Evolutionary conservation across 2,888 invertebrate species (phyloP), one percentile per base, ranked within the genome.

Genomic region (Mythimna vitellina): DNA sequence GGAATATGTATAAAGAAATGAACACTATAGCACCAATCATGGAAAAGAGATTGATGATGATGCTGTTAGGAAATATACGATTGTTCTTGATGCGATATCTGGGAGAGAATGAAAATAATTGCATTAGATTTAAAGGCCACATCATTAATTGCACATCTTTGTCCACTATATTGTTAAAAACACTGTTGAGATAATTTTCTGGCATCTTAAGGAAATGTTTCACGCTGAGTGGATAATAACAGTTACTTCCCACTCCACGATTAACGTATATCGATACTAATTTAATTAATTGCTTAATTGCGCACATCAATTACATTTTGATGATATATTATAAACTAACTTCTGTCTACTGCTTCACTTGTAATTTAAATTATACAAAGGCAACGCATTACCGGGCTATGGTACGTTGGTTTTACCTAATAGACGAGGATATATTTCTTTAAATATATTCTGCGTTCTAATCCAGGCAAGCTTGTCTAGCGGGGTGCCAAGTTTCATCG

Each of bases 121-220:
- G 73, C 46, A 60, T 22, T 5, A 65, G 17, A 22, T 65, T 73
- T 32, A 73, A 54, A 54, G 73, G 73, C 60, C 14, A 9, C 5
- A 73, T 7, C 74, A 65, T 61, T 32, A 42, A 42, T n/a, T 73
- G 65, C 1, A 74, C 42, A n/a, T 73, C 61, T 35, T 62, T 62
- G 32, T 74, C 74, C 17, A 74, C 51, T 0, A 46, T 3, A 73
- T 60, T 74, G n/a, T 57, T 58, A 0, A 25, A 20, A 14, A 10
- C 17, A n/a, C 0, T 9, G 2, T 9, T 9, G 0, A 9, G 14
- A 49, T 22, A 38, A 10, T 56, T 73, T 22, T 10, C 20, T 56
- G 56, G 17, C 6, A 12, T 29, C 2, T 62, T 25, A 17, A 22
- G 20, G 1, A 8, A 7, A 1, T 10, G 22, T 1, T 35, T 12